Evolutionary conservation across 2,797 vertebrate species (phyloP), one percentile per base, ranked within the genome.

Genomic region (Myiotriccus ornatus): DNA sequence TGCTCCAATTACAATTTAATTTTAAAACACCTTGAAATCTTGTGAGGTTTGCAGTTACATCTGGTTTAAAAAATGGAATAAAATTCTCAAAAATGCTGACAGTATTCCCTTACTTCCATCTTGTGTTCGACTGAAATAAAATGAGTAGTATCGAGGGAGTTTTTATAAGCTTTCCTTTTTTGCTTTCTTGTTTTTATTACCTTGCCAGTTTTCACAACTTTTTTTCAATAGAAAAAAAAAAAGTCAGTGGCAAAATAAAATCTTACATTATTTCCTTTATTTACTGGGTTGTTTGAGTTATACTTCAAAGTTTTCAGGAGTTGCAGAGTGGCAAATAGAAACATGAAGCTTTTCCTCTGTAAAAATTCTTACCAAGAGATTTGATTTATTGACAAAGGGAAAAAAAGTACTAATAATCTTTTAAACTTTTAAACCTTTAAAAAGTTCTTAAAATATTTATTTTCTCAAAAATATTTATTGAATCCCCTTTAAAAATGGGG

Each of bases 51-150:
- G 47, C 16, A n/a, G 9, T 62, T 84, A 50, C 15, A 65, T 60
- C 22, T 79, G 10, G 7, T 62, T 82, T 43, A 75, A 90, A 94
- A 71, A 57, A 28, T 11, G 1, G 35, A 70, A 55, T 46, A 57
- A 84, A 87, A 84, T 57, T 69, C 39, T 76, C 35, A 47, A 52
- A 92, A 95, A 67, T 28, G 59, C 28, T 77, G 75, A 41, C 63
- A 35, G 6, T 37, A 41, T 83, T 84, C 39, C 46, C 22, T 70
- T 67, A 41, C 9, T 62, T 79, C 32, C 12, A 10, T 73, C 87
- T 84, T 82, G 7, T 21, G 16, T 63, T 23, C 56, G 89, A 47
- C 14, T 41, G 28, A 41, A 94, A 57, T 44, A 56, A 84, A 93
- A 65, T 37, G 0, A 63, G 56, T 35, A 21, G 34, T 30, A 28